These are phyloP conservation scores for Hermetia illucens DNA, from an alignment of 1,140 invertebrate genomes.

Conservation along the genomic window DNA sequence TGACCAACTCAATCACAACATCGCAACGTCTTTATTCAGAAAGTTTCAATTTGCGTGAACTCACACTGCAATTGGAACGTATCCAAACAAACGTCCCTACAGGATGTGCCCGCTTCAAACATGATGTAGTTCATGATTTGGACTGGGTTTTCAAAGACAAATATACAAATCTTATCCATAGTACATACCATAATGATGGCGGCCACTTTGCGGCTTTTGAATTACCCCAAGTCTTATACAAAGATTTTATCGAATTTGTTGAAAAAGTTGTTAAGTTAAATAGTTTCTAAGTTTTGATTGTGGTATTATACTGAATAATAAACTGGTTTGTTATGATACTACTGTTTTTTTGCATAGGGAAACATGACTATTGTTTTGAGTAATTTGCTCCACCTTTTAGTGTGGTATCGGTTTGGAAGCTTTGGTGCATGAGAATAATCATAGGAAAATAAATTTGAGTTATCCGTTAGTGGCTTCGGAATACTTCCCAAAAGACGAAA, in stretches of 20 bases:
- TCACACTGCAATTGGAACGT: conserved; percentile 33
- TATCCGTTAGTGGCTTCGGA: too few relatives aligned
- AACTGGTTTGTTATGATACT: too few relatives aligned
- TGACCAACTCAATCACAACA: conserved; percentile 58
- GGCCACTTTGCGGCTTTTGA: conserved; percentile 82
- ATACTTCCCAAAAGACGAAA: too few relatives aligned
- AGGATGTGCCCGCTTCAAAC: conserved; percentile 45
- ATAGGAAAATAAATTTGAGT: too few relatives aligned
- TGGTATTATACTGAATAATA: too few relatives aligned
- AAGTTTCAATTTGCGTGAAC: conserved; percentile 30
- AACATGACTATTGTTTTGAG: too few relatives aligned
- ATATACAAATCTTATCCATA: conserved; percentile 47
- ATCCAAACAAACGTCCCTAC: conserved; percentile 44
- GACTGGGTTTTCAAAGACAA: conserved; percentile 41
- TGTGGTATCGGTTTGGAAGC: too few relatives aligned
- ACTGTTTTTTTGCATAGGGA: too few relatives aligned
- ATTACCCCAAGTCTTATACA: conserved; percentile 49
- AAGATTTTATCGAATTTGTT: conserved; percentile 40
- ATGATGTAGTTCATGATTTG: conserved; percentile 45
- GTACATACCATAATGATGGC: conserved; percentile 43
- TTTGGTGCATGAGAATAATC: too few relatives aligned
- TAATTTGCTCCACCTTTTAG: too few relatives aligned
- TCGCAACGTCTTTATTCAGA: conserved; percentile 65
- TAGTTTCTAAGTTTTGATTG: too few relatives aligned
- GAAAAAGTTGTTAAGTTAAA: conserved; percentile 3